These are phyloP conservation scores for Carassius auratus DNA, from an alignment of 2,113 vertebrate genomes.

Conservation along the genomic window DNA sequence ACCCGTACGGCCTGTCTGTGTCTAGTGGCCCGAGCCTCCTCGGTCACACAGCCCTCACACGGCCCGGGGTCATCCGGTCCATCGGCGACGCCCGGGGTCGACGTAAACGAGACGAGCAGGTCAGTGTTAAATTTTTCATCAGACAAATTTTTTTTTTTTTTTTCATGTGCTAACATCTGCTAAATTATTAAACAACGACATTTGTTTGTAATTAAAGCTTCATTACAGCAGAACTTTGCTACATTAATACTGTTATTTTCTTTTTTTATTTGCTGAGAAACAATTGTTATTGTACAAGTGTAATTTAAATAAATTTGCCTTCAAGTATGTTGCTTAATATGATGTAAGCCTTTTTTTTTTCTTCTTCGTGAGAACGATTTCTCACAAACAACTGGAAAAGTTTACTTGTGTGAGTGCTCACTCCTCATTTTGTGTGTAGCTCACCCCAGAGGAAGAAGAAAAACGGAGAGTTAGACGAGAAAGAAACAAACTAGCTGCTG, in stretches of 20 bases:
- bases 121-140: constrained; percentile 54
- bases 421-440: constrained; percentile 70
- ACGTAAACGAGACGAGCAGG: constrained; percentile 95
- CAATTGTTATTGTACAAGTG: not conserved
- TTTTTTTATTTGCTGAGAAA: not conserved
- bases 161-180: not conserved
- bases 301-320: not conserved
- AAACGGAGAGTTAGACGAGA: constrained; percentile 95
- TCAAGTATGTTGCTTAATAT: not conserved
- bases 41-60: constrained; percentile 85
- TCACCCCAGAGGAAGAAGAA: constrained; percentile 98
- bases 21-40: constrained; percentile 84
- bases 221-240: not conserved
- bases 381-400: not conserved
- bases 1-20: constrained; percentile 90
- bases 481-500: constrained; percentile 97
- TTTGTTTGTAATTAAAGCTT: not conserved
- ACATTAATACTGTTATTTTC: not conserved
- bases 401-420: constrained; percentile 18
- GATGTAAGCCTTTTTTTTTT: not conserved
- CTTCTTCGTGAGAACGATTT: not conserved
- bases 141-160: not conserved
- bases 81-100: constrained; percentile 90
- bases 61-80: constrained; percentile 95
- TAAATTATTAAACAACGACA: not conserved